Conservation (phyloP, 2,888 invertebrate species). For the Torymus aiolomorphi region DNA sequence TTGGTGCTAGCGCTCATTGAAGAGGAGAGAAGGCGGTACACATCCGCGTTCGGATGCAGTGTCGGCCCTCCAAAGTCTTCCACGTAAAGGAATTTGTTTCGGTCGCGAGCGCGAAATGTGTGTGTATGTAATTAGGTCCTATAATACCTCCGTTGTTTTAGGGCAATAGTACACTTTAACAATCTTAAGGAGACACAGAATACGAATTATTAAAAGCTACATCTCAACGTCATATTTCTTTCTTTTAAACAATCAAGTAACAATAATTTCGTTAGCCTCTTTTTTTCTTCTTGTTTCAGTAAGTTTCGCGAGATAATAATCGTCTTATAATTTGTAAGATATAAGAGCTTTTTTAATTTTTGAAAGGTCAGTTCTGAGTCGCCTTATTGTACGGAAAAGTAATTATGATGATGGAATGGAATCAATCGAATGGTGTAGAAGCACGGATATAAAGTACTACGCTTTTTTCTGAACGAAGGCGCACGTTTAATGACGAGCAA, state of each 20-base stretch:
- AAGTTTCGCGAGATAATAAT: constrained; percentile 46
- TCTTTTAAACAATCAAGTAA: constrained; percentile 43
- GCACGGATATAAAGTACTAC: constrained; percentile 41
- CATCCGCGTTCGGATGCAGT: constrained; percentile 13
- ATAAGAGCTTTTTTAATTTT: constrained; percentile 53
- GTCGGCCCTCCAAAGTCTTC: constrained; percentile 52
- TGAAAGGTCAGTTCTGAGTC: constrained; percentile 47
- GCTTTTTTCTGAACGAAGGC: constrained; percentile 43
- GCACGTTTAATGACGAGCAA: constrained; percentile 25
- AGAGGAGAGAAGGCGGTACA: background rate
- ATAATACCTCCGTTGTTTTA: constrained; percentile 51
- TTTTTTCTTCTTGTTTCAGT: constrained; percentile 25
- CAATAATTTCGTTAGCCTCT: constrained; percentile 40
- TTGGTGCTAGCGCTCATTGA: constrained; percentile 55
- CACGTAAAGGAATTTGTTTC: constrained; percentile 44
- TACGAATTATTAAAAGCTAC: constrained; percentile 42
- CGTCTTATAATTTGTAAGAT: constrained; percentile 47
- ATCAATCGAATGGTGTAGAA: constrained; percentile 33
- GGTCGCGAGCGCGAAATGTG: constrained; percentile 31
- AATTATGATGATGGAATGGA: constrained; percentile 14
- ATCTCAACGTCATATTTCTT: constrained; percentile 14
- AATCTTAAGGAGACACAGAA: constrained; percentile 47
- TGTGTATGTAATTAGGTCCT: constrained; percentile 49
- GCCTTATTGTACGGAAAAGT: constrained; percentile 42
- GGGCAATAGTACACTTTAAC: constrained; percentile 56